Evolutionary conservation across 2,113 vertebrate genomes (phyloP).

Genomic region (Lampris megalopsis): DNA sequence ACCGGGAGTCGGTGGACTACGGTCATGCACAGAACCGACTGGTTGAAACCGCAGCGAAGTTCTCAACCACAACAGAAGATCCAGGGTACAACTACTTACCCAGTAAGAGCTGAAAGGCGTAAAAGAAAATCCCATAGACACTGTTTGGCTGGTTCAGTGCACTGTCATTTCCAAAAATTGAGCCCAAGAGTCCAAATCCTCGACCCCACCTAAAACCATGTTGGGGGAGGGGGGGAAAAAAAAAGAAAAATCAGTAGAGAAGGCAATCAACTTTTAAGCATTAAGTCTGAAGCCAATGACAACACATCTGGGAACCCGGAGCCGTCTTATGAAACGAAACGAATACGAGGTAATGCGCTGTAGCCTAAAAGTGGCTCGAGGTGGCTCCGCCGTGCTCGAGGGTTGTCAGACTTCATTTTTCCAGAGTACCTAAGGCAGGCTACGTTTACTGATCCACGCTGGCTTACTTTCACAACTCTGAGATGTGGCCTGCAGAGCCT

Average conservation of each 20-base stretch:
- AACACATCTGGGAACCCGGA: too few relatives aligned
- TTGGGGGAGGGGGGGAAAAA: slow-evolving; percentile 29
- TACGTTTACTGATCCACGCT: background rate
- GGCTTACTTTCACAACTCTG: background rate
- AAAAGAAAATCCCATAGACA: slow-evolving; percentile 97
- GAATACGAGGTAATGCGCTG: too few relatives aligned
- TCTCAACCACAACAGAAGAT: background rate
- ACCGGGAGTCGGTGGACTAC: too few relatives aligned
- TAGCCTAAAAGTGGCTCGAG: too few relatives aligned
- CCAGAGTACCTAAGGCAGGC: too few relatives aligned
- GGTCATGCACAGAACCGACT: too few relatives aligned
- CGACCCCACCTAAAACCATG: slow-evolving; percentile 92
- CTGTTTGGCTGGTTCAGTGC: slow-evolving; percentile 99
- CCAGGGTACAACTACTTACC: slow-evolving; percentile 83
- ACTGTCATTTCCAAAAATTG: slow-evolving; percentile 98
- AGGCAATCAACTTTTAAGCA: background rate
- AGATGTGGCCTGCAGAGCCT: background rate
- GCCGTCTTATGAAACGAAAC: too few relatives aligned
- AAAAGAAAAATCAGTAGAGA: slow-evolving; percentile 22
- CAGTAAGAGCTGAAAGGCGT: slow-evolving; percentile 97
- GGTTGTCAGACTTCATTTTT: too few relatives aligned
- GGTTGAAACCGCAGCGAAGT: background rate
- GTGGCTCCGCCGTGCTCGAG: too few relatives aligned
- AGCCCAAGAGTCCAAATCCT: slow-evolving; percentile 97
- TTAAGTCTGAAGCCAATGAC: background rate